Conservation (phyloP, 2,797 vertebrate genomes). For the Pipistrellus pygmaeus region DNA sequence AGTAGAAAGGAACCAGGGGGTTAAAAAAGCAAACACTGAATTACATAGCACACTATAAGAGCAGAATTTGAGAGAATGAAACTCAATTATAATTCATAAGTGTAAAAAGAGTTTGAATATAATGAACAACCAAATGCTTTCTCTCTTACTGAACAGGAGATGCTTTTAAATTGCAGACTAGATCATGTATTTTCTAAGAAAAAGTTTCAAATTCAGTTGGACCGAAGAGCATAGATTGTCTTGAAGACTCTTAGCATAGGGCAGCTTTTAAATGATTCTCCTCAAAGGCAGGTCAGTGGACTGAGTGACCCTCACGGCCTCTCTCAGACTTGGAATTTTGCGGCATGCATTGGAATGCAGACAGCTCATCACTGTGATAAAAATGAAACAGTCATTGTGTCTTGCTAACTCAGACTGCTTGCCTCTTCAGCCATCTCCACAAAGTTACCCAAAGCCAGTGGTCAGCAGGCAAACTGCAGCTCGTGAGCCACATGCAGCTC, state of each 20-base stretch:
- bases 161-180: slow-evolving; percentile 70
- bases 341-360: slow-evolving; percentile 68
- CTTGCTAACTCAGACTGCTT: slow-evolving; percentile 9
- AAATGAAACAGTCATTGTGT: slow-evolving; percentile 64
- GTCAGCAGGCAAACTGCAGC: too few species aligned
- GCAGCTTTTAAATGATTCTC: slow-evolving; percentile 52
- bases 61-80: slow-evolving; percentile 62
- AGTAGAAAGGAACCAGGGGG: neutral
- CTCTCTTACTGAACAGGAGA: slow-evolving; percentile 61
- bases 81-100: slow-evolving; percentile 75
- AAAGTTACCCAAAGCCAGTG: slow-evolving; percentile 22
- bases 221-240: slow-evolving; percentile 56
- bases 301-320: slow-evolving; percentile 60
- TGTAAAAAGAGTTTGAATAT: slow-evolving; percentile 74
- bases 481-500: too few species aligned
- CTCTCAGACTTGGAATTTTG: slow-evolving; percentile 68
- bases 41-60: slow-evolving; percentile 31
- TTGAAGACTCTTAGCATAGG: slow-evolving; percentile 61
- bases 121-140: slow-evolving; percentile 78
- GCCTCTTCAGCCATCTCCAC: slow-evolving; percentile 40
- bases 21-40: slow-evolving; percentile 57
- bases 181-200: slow-evolving; percentile 67
- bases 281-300: slow-evolving; percentile 48
- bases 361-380: slow-evolving; percentile 56
- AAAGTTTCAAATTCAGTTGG: slow-evolving; percentile 55